phyloP scores from a whole-genome alignment of 2,797 vertebrate species.

The Peromyscus nudipes region DNA sequence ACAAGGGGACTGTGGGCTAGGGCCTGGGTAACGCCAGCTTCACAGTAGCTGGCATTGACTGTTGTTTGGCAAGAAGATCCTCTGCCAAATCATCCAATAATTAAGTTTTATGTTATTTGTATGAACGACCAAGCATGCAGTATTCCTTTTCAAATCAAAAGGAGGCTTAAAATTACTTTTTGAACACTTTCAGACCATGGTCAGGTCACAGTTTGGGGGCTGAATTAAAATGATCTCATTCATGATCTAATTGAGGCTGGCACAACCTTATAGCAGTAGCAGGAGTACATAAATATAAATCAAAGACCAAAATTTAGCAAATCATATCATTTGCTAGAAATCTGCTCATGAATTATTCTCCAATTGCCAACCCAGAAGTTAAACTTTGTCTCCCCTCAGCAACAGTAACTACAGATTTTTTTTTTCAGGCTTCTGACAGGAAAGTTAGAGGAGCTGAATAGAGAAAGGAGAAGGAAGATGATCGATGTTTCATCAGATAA shows the following conservation, averaged over 20 bases:
- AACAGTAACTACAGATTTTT: constrained; percentile 84
- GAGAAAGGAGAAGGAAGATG: constrained; percentile 74
- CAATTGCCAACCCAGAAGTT: constrained; percentile 89
- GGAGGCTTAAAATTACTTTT: constrained; percentile 88
- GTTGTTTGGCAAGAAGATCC: constrained; percentile 88
- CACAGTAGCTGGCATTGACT: constrained; percentile 88
- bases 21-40: constrained; percentile 81
- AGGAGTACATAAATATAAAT: constrained; percentile 89
- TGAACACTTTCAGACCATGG: constrained; percentile 89
- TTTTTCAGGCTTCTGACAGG: constrained; percentile 82
- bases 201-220: constrained; percentile 89
- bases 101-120: constrained; percentile 92
- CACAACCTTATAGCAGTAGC: constrained; percentile 89
- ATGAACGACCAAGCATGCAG: constrained; percentile 90
- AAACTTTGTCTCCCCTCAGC: constrained; percentile 89
- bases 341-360: constrained; percentile 89
- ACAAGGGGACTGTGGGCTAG: constrained; percentile 80
- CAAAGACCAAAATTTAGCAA: constrained; percentile 89
- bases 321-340: constrained; percentile 90
- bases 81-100: constrained; percentile 92
- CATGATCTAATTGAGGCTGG: constrained; percentile 91
- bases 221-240: constrained; percentile 91
- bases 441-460: constrained; percentile 76
- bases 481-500: constrained; percentile 74
- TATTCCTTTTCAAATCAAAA: constrained; percentile 90